Evolutionary conservation across 2,888 invertebrate species (phyloP), one percentile per base, ranked within the genome.

Genomic region (Dynastes maya): DNA sequence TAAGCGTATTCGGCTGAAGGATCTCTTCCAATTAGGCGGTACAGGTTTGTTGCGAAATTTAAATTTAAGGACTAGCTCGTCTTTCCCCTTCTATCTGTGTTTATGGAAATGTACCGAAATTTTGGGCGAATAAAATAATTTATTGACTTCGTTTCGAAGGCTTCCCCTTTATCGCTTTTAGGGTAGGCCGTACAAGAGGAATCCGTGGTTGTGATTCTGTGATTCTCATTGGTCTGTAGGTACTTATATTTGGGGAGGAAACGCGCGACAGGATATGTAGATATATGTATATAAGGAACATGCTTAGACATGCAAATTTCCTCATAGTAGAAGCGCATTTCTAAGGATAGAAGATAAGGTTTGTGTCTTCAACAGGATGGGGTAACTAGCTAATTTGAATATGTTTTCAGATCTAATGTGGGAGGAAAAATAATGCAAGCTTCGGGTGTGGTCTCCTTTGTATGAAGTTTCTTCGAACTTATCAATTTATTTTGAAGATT

Each of bases 11-110:
- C 29, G 32, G 51, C 13, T 67, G 27, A 68, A 49, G 51, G 68
- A 68, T 68, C 51, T 68, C 49, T 51, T 68, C 68, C 68, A 68
- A 68, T 68, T 68, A 68, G 29, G n/a, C 13, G 13, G 29, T 22
- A 58, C 51, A 51, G 68, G 49, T 68, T 68, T 68, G 68, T 51
- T 68, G 27, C 40, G 68, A 29, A 51, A 51, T 51, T 68, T 68
- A 68, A 68, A 45, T 45, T 45, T 51, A 68, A 51, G 51, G 29
- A 68, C 68, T 49, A 13, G 51, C 40, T 68, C 11, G 49, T 49
- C 45, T 45, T 37, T 37, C 32, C 8, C 45, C 45, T 11, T 6
- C 9, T 1, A 11, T 45, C 13, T 16, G 27, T 22, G 29, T 68
- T 68, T 68, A 68, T 51, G 51, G 68, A 22, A 27, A 68, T 51